phyloP scores from a whole-genome alignment of 2,888 invertebrate genomes.

The Hetaerina titia region DNA sequence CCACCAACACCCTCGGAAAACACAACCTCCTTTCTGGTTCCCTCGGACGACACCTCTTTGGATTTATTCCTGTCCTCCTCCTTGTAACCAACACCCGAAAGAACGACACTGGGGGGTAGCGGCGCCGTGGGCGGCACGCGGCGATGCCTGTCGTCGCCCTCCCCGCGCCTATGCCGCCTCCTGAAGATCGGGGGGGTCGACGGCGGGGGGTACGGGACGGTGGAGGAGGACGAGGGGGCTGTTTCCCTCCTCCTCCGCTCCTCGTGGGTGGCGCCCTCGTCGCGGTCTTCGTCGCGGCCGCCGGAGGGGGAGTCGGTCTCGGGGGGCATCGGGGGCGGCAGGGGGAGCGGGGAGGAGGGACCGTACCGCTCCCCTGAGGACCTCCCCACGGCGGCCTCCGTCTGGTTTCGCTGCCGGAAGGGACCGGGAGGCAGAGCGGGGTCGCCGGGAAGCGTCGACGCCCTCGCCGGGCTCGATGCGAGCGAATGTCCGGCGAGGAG shows the following conservation, averaged over 20 bases:
- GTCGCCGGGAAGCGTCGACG: background rate
- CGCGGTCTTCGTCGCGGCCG: background rate
- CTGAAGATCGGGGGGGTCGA: background rate
- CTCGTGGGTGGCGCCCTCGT: background rate
- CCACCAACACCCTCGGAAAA: background rate
- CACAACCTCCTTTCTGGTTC: background rate
- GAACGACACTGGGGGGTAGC: background rate
- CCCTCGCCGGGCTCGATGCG: constrained; percentile 42
- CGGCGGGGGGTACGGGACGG: background rate
- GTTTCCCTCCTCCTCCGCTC: constrained; percentile 43
- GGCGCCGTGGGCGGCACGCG: background rate
- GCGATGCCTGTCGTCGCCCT: constrained; percentile 2
- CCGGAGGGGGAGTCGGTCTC: constrained; percentile 36
- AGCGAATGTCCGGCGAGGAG: constrained; percentile 54
- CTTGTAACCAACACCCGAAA: background rate
- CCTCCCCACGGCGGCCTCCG: background rate
- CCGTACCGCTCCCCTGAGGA: background rate
- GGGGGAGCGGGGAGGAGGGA: background rate
- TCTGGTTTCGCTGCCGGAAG: background rate
- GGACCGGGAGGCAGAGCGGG: background rate
- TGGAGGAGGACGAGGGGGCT: background rate
- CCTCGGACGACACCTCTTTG: background rate
- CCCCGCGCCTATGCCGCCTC: constrained; percentile 44
- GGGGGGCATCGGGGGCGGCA: constrained; percentile 52
- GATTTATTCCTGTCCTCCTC: constrained; percentile 2